Conservation (phyloP, 1,140 invertebrate genomes). For the Pachypsylla venusta region DNA sequence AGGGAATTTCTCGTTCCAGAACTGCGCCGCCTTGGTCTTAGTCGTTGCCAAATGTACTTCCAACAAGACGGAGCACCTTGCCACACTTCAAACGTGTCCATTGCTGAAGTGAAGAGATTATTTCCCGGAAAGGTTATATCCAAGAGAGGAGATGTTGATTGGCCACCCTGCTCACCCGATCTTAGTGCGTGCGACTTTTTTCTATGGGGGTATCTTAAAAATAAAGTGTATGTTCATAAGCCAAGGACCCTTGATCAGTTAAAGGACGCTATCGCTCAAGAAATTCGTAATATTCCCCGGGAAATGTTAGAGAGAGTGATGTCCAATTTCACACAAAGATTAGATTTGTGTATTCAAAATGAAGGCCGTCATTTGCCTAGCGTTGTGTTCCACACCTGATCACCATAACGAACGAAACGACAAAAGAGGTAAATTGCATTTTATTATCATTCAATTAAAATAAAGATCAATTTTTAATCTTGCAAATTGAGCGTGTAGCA, state of each 20-base stretch:
- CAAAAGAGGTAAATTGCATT: slow-evolving; percentile 5
- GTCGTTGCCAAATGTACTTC: slow-evolving; percentile 23
- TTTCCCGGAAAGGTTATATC: slow-evolving; percentile 24
- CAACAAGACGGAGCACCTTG: slow-evolving; percentile 22
- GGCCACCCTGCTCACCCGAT: slow-evolving; percentile 28
- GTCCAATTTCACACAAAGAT: slow-evolving; percentile 13
- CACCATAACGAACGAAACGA: slow-evolving; percentile 7
- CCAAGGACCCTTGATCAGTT: slow-evolving; percentile 23
- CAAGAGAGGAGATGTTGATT: slow-evolving; percentile 22
- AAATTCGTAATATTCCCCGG: slow-evolving; percentile 16
- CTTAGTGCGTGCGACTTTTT: slow-evolving; percentile 28
- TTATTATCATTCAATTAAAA: slow-evolving; percentile 2
- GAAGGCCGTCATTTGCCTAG: slow-evolving; percentile 9
- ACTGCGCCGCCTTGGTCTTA: slow-evolving; percentile 13
- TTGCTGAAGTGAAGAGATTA: slow-evolving; percentile 20
- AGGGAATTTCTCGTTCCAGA: slow-evolving; percentile 18
- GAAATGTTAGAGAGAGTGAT: slow-evolving; percentile 15
- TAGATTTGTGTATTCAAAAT: slow-evolving; percentile 14
- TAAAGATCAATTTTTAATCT: slow-evolving; percentile 10
- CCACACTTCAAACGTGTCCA: slow-evolving; percentile 24
- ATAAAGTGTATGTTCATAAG: slow-evolving; percentile 22
- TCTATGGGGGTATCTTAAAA: slow-evolving; percentile 24
- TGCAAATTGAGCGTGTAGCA: slow-evolving; percentile 7
- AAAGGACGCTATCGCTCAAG: slow-evolving; percentile 23
- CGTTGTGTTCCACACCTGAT: slow-evolving; percentile 13